Base-by-base conservation (phyloP, 2,888 invertebrate genomes). In the Ophion ellenae region DNA sequence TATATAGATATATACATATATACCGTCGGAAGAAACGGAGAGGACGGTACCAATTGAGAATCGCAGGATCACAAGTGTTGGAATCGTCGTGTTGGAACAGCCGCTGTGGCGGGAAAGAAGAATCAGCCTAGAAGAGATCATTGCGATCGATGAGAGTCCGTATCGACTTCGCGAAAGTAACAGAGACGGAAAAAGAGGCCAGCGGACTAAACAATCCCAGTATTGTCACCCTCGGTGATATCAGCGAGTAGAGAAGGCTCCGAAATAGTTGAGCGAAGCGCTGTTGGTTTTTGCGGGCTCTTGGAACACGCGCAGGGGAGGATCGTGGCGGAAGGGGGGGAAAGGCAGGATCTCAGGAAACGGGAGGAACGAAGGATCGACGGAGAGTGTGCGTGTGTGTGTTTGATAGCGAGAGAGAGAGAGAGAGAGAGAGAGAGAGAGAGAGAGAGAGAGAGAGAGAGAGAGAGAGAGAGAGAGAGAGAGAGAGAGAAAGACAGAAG, bases 81-180 rank as follows among this genome's bases (percentile, higher is more conserved):
- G 79, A 61, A 79, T 79, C 70, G 70, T 74, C 69, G 75, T 36
- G 64, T 63, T 57, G 57, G 79, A 61, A 80, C 77, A 64, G 74
- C 74, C 64, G 61, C 70, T n/a, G 81, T 81, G 81, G 81, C 76
- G 81, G 76, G 81, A 81, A 80, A 71, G 53, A 70, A 45, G 40
- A 45, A 66, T 11, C 47, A 47, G 64, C 11, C 14, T 45, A 14
- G 53, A 11, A 53, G 14, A 47, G 63, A 40, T 81, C 61, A 36
- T 67, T 32, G 32, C 32, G 47, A 69, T 75, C 17, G 24, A 59
- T 10, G 36, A n/a, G 36, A 32, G 67, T 69, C 36, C 45, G 47
- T 14, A 20, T 61, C 53, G 69, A 64, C 45, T 20, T 10, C 59
- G 24, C 9, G 66, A 74, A 70, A 69, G 17, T 63, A 24, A 59